Conservation (phyloP, 1,140 invertebrate genomes). For the Neelides sp. region DNA sequence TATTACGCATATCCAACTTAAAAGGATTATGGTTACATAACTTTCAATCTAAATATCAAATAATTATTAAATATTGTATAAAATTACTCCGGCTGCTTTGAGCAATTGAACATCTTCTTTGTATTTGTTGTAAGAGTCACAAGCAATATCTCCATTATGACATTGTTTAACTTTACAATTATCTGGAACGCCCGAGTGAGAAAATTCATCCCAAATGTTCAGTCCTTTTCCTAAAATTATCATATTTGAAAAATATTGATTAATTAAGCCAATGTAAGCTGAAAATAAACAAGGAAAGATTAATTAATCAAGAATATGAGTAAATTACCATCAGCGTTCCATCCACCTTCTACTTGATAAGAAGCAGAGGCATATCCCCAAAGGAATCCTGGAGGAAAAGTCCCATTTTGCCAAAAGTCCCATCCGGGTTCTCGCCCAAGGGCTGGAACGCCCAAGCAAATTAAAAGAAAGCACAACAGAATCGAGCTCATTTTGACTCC, state of each 20-base stretch:
- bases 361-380: slow-evolving; percentile 26
- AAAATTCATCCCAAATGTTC: slow-evolving; percentile 16
- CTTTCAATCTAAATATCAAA: slow-evolving; percentile 14
- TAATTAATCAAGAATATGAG: neutral
- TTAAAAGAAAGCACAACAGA: too few species aligned
- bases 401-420: slow-evolving; percentile 13
- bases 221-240: slow-evolving; percentile 7
- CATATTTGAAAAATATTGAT: neutral
- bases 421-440: too few species aligned
- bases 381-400: slow-evolving; percentile 20
- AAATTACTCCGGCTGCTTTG: slow-evolving; percentile 33
- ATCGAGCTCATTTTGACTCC: too few species aligned
- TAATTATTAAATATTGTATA: neutral
- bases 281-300: neutral
- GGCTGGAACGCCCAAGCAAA: too few species aligned
- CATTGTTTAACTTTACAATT: slow-evolving; percentile 38
- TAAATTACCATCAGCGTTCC: slow-evolving; percentile 41
- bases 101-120: slow-evolving; percentile 27
- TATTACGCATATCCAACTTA: too few species aligned
- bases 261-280: neutral
- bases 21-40: too few species aligned
- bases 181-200: neutral
- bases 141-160: slow-evolving; percentile 38
- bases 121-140: slow-evolving; percentile 30
- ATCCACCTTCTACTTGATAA: slow-evolving; percentile 41